These are phyloP conservation scores for Thaleichthys pacificus DNA, from an alignment of 2,797 vertebrate species.

Conservation along the genomic window DNA sequence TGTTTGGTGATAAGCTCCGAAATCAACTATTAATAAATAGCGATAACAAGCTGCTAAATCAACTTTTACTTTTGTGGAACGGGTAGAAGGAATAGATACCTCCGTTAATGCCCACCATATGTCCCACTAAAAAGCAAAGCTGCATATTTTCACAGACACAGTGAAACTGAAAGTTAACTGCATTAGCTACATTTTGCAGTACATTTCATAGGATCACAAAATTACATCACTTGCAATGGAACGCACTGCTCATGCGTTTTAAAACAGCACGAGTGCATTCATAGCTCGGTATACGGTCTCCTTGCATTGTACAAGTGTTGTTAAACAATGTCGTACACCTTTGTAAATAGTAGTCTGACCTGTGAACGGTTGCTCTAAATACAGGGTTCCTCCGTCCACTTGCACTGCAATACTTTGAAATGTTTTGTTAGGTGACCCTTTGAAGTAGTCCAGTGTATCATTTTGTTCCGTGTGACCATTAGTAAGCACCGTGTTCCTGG, in stretches of 20 bases:
- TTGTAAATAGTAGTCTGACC: neutral
- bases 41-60: neutral
- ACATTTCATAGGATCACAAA: no score
- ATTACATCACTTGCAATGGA: no score
- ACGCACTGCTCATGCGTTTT: no score
- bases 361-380: neutral
- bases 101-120: no score
- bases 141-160: no score
- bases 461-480: neutral
- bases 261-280: no score
- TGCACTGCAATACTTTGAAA: slow-evolving; percentile 73
- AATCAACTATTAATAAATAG: neutral
- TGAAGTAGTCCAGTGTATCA: neutral
- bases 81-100: no score
- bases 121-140: no score
- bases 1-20: neutral
- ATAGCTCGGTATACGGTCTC: no score
- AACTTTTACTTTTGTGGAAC: no score
- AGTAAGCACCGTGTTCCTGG: slow-evolving; percentile 31
- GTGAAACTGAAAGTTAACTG: no score
- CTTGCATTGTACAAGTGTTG: neutral
- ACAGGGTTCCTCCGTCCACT: slow-evolving; percentile 44
- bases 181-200: no score
- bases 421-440: slow-evolving; percentile 10
- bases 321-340: neutral